Evolutionary conservation across 1,140 invertebrate species (phyloP).

Genomic region (Drosophila parabipectinata): DNA sequence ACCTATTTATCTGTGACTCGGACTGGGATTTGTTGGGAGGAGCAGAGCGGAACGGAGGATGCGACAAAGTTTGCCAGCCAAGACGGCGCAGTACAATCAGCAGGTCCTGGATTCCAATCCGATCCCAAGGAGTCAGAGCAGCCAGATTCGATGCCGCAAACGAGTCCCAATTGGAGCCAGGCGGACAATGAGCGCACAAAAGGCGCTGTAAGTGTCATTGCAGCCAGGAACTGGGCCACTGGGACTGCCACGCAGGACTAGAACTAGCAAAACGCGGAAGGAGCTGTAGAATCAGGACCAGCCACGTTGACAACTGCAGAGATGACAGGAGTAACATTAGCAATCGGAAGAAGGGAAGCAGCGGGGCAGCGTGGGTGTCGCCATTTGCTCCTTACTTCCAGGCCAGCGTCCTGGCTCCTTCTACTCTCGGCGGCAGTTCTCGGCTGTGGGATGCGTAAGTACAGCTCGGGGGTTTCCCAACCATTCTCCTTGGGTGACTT

Average conservation of each 20-base stretch:
- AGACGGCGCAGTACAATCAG: conserved; percentile 71
- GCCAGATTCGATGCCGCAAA: conserved; percentile 70
- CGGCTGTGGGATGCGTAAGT: conserved; percentile 65
- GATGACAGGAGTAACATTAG: conserved; percentile 39
- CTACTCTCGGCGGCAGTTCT: conserved; percentile 22
- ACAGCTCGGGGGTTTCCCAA: conserved; percentile 46
- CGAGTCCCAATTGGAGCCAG: conserved; percentile 75
- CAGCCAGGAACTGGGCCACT: conserved; percentile 73
- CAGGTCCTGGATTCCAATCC: conserved; percentile 19
- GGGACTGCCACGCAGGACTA: conserved; percentile 54
- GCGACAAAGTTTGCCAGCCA: conserved; percentile 72
- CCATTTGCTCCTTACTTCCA: conserved; percentile 56
- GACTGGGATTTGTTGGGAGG: conserved; percentile 30
- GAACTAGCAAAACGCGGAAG: conserved; percentile 3
- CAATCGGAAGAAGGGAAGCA: conserved; percentile 4
- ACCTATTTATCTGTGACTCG: conserved; percentile 71
- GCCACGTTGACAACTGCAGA: conserved; percentile 50
- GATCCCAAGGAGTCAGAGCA: conserved; percentile 24
- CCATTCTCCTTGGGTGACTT: conserved; percentile 10
- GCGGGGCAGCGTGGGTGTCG: conserved; percentile 32
- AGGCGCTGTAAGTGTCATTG: conserved; percentile 75
- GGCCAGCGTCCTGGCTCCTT: conserved; percentile 58
- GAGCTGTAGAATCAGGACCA: conserved; percentile 26
- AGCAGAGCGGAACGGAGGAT: conserved; percentile 55
- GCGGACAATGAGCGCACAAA: conserved; percentile 71